These are phyloP conservation scores for Maniola jurtina DNA, from an alignment of 1,140 invertebrate genomes.

Conservation along the genomic window DNA sequence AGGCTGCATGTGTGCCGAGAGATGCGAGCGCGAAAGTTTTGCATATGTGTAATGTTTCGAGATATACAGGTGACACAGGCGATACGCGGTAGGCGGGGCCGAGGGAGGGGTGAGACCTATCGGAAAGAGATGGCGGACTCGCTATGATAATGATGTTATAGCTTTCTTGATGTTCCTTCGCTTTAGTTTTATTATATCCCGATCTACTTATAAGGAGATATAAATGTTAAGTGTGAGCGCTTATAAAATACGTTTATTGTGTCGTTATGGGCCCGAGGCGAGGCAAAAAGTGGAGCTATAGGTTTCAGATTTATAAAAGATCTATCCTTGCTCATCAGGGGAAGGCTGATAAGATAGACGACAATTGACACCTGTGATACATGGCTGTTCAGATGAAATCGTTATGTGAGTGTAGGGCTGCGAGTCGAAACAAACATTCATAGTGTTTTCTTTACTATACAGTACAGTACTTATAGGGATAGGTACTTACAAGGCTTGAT, in stretches of 20 bases:
- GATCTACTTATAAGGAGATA: slow-evolving; percentile 78
- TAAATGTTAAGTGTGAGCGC: slow-evolving; percentile 74
- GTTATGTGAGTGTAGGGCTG: background rate
- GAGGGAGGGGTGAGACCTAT: slow-evolving; percentile 71
- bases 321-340: slow-evolving; percentile 8
- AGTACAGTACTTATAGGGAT: background rate
- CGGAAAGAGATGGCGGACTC: slow-evolving; percentile 75
- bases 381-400: background rate
- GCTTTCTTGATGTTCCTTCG: slow-evolving; percentile 75
- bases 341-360: slow-evolving; percentile 15
- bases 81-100: slow-evolving; percentile 74
- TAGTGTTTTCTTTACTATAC: background rate
- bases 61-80: slow-evolving; percentile 76
- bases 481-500: background rate
- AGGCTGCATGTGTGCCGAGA: slow-evolving; percentile 51
- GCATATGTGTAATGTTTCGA: slow-evolving; percentile 78
- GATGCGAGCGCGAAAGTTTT: slow-evolving; percentile 73
- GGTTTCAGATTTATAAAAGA: slow-evolving; percentile 55
- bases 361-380: slow-evolving; percentile 12
- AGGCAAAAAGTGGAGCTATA: slow-evolving; percentile 68
- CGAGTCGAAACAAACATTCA: background rate
- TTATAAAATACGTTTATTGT: slow-evolving; percentile 75
- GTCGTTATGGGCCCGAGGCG: slow-evolving; percentile 54
- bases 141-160: slow-evolving; percentile 79
- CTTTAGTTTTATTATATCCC: slow-evolving; percentile 78